Evolutionary conservation across 2,888 invertebrate genomes (phyloP), one percentile per base, ranked within the genome.

Genomic region (Polylopha cassiicola): DNA sequence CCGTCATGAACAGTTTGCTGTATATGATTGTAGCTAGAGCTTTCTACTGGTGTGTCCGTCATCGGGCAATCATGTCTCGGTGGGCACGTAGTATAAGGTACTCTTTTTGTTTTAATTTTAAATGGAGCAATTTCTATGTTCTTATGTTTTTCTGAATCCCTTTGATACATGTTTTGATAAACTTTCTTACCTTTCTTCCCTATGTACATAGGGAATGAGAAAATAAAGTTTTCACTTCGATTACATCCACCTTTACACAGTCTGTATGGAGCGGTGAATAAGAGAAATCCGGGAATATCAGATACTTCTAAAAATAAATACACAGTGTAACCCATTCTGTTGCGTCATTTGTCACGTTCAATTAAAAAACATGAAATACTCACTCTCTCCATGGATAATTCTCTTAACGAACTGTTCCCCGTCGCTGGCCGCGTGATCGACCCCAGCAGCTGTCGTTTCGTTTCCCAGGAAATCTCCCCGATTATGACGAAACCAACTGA

Each of bases 241-340:
- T 60, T 54, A 41, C 67, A 70, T 14, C 60, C 66, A 8, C 71
- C 70, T 6, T 69, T 60, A 47, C 73, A 74, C 6, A 81, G 47
- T 55, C 56, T 74, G 48, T 67, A 78, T 6, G 81, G 80, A 11
- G 80, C 80, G 30, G 80, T 81, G 45, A 82, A 82, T 41, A 68
- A 41, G 44, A 80, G 56, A 21, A 61, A 49, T 30, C 51, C 61
- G 1, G 74, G 71, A 18, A 33, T 57, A 14, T 50, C 24, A 28
- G 47, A 20, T 34, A 54, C 44, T 39, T 61, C 77, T 80, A 76
- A 61, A 77, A 75, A 55, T 39, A 52, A 53, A 47, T 43, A 36
- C 6, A 32, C n/a, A n/a, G n/a, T n/a, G n/a, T n/a, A n/a, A n/a
- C n/a, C n/a, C n/a, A n/a, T n/a, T n/a, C n/a, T n/a, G n/a, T n/a